Percentiles rank a stretch among this genome's conserved stretches.
phyloP scores from a whole-genome alignment of 2,113 vertebrate species.

The Mesitornis unicolor region DNA sequence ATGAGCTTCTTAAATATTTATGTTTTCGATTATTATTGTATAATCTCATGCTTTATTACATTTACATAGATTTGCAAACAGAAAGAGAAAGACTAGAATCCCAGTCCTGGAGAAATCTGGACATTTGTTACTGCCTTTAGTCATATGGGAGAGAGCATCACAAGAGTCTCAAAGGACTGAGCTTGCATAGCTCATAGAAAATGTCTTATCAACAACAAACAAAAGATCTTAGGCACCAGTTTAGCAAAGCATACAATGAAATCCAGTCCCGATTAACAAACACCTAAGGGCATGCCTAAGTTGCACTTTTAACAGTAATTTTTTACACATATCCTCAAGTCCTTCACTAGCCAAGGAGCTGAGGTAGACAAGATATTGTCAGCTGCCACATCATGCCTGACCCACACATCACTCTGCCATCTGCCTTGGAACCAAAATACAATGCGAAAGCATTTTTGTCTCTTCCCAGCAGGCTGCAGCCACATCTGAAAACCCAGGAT shows the following conservation, averaged over 20 bases:
- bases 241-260: background rate
- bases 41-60: background rate
- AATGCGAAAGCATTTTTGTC: background rate
- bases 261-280: background rate
- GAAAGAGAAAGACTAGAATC: background rate
- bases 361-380: background rate
- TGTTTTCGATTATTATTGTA: background rate
- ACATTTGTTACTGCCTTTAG: background rate
- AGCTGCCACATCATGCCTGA: background rate
- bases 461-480: background rate
- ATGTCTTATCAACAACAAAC: background rate
- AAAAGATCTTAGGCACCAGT: background rate
- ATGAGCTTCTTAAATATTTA: background rate
- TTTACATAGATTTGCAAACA: background rate
- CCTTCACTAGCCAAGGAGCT: background rate
- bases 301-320: background rate
- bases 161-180: background rate
- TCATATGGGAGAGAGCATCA: background rate
- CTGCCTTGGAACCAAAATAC: background rate
- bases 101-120: background rate
- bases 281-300: background rate
- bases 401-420: background rate
- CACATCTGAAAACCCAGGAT: background rate
- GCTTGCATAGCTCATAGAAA: background rate
- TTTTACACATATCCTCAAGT: background rate